phyloP scores from a whole-genome alignment of 2,888 invertebrate species.

The Homarus gammarus region DNA sequence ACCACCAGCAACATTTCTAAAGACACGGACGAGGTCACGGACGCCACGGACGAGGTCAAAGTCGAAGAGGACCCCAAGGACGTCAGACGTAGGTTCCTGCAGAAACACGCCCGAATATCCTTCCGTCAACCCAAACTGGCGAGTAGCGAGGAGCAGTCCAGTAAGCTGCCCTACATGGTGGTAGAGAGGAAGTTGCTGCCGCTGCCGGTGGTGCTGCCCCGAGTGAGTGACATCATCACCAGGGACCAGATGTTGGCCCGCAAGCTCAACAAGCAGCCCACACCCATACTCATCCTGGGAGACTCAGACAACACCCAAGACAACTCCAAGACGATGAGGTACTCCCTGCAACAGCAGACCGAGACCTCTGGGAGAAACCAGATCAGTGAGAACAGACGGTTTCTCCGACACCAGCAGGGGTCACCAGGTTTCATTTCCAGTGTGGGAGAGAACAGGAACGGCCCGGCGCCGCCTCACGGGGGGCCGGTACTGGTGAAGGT shows the following conservation, averaged over 20 bases:
- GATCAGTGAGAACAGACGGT: slow-evolving; percentile 36
- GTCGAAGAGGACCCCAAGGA: slow-evolving; percentile 44
- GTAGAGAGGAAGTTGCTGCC: slow-evolving; percentile 66
- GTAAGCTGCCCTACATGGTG: slow-evolving; percentile 22
- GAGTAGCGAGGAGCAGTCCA: not conserved
- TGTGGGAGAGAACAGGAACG: not conserved
- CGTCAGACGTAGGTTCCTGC: slow-evolving; percentile 50
- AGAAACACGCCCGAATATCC: slow-evolving; percentile 65
- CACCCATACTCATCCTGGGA: slow-evolving; percentile 28
- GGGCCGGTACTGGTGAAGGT: slow-evolving; percentile 32
- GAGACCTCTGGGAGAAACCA: slow-evolving; percentile 32
- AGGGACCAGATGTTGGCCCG: not conserved
- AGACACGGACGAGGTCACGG: not conserved
- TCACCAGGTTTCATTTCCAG: not conserved
- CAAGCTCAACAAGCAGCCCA: slow-evolving; percentile 10
- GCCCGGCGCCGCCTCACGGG: not conserved
- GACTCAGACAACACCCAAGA: not conserved
- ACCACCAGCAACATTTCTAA: too few relatives aligned
- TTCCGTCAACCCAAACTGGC: slow-evolving; percentile 64
- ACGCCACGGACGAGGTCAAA: not conserved
- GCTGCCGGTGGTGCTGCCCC: slow-evolving; percentile 66
- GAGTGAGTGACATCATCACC: slow-evolving; percentile 42
- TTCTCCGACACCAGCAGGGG: slow-evolving; percentile 47
- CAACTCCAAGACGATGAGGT: not conserved
- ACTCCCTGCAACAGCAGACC: not conserved